Conservation (phyloP, 2,797 vertebrate genomes). For the Pangasius macronema region DNA sequence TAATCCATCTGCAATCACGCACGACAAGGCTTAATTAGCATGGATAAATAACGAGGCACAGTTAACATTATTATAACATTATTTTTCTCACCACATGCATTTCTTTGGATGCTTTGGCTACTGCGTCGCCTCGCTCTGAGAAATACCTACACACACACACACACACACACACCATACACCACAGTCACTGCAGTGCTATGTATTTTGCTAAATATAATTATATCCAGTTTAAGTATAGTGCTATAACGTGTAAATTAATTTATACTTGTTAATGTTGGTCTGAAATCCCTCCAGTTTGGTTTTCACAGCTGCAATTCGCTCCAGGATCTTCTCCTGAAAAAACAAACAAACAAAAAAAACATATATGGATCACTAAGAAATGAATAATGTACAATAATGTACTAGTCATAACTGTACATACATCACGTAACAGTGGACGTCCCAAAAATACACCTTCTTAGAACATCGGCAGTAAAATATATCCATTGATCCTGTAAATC, state of each 20-base stretch:
- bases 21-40: too few relatives aligned
- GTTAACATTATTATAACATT: too few relatives aligned
- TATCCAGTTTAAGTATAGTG: too few relatives aligned
- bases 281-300: conserved; percentile 87
- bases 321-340: conserved; percentile 86
- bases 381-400: not conserved
- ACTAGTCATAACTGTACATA: not conserved
- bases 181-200: not conserved
- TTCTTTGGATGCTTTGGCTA: conserved; percentile 90
- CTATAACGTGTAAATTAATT: not conserved
- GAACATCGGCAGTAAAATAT: not conserved
- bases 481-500: not conserved
- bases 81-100: conserved; percentile 84
- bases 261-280: conserved; percentile 86
- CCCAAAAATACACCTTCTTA: not conserved
- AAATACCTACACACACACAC: conserved; percentile 76
- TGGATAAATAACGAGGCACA: not conserved
- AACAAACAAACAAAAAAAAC: not conserved
- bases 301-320: conserved; percentile 83
- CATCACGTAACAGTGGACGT: not conserved
- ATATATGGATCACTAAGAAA: not conserved
- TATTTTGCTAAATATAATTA: not conserved
- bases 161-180: not conserved
- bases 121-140: conserved; percentile 86
- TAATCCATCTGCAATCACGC: conserved; percentile 84